Evolutionary conservation across 2,888 invertebrate species (phyloP), one percentile per base, ranked within the genome.

Genomic region (Pegoplata infirma): DNA sequence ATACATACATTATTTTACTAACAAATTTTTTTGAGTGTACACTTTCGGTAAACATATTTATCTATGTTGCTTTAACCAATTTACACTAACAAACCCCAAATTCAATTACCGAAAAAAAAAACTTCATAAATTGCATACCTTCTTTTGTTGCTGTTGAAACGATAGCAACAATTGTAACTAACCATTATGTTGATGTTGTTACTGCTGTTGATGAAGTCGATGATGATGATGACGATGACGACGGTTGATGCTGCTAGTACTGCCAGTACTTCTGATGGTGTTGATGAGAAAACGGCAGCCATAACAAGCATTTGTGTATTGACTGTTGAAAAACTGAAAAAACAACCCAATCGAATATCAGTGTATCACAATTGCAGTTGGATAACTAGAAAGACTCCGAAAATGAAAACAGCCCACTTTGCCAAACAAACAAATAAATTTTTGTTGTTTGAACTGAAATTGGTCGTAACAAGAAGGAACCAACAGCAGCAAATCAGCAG

Each of bases 251-350:
- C 72, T 32, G 23, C 25, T 28, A 40, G 21, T n/a, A n/a, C n/a
- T n/a, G n/a, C n/a, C n/a, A n/a, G n/a, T n/a, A n/a, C n/a, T n/a
- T 25, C 28, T 49, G 44, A 55, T 71, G 75, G 74, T 79, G 79
- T 75, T 75, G 79, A 79, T 79, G 79, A 79, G 79, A 75, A 79
- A 71, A 75, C 75, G 66, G 79, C 75, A 79, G 79, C 71, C 63
- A 63, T 79, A 79, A 79, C 79, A 79, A 79, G 66, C 74, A 56
- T 67, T 74, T 71, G 47, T 61, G 44, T 73, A 66, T 66, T 66
- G 69, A 75, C 53, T 71, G 51, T 67, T 61, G n/a, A n/a, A n/a
- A n/a, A n/a, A n/a, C n/a, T n/a, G n/a, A n/a, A 40, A 63, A 56
- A 32, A 56, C 7, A 51, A 2, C 21, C 21, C 23, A 47, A 49